Conservation (phyloP, 1,140 invertebrate species). For the Hesperophylax magnus region DNA sequence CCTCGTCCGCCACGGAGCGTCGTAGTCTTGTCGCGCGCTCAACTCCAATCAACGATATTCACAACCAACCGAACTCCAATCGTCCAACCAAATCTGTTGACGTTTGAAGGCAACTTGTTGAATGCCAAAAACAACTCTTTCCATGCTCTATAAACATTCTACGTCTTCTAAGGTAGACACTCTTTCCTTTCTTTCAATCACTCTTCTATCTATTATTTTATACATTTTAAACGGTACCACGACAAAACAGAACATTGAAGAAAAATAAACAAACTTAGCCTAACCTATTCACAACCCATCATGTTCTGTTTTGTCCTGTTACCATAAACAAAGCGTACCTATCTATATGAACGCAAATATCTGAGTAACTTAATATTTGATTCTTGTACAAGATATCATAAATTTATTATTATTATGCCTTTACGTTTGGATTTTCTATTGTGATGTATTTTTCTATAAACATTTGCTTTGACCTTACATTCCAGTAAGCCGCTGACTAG, state of each 20-base stretch:
- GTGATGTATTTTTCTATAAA: background rate
- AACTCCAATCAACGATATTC: background rate
- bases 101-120: background rate
- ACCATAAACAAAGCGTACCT: background rate
- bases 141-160: background rate
- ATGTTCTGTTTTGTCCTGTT: too few relatives aligned
- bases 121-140: background rate
- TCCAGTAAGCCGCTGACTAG: background rate
- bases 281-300: too few relatives aligned
- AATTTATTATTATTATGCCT: too few relatives aligned
- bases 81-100: background rate
- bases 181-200: background rate
- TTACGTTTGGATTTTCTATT: too few relatives aligned
- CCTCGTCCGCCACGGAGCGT: too few relatives aligned
- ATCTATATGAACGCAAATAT: background rate
- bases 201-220: background rate
- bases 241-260: too few relatives aligned
- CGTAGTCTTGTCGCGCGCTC: too few relatives aligned
- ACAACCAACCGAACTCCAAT: background rate
- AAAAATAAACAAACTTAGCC: too few relatives aligned
- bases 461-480: background rate
- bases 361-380: background rate
- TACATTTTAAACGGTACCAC: too few relatives aligned
- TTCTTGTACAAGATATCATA: background rate
- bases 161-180: background rate